A percentile compares a stretch with the other conserved stretches of the same genome.
phyloP scores from a whole-genome alignment of 2,113 vertebrate species.

The Saguinus midas region DNA sequence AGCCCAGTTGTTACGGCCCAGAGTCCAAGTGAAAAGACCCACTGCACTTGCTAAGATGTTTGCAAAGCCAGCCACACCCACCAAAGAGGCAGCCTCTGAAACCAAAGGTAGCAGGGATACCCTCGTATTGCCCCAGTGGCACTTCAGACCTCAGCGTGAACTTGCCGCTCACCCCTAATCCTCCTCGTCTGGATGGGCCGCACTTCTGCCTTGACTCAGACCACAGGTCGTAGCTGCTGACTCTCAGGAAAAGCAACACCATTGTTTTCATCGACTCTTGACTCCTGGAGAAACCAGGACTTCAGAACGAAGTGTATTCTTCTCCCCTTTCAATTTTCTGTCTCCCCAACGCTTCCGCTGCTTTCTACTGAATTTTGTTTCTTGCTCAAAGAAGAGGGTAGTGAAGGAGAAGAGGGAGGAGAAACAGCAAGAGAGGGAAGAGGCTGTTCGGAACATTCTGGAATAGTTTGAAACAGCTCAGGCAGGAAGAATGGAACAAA shows the following conservation, averaged over 20 bases:
- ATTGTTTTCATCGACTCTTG: background rate
- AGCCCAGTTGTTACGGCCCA: constrained; percentile 81
- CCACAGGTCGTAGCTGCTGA: background rate
- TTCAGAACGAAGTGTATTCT: background rate
- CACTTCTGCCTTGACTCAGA: background rate
- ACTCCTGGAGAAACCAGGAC: background rate
- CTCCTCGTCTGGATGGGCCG: accelerated
- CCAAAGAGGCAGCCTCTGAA: background rate
- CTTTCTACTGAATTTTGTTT: background rate
- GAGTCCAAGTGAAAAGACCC: constrained; percentile 77
- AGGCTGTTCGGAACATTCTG: background rate
- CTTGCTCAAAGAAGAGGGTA: background rate
- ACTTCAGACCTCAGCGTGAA: background rate
- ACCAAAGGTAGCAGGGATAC: background rate
- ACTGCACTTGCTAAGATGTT: constrained; percentile 84
- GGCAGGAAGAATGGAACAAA: background rate
- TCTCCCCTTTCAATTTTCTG: background rate
- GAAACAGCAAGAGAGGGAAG: background rate
- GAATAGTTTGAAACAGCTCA: background rate
- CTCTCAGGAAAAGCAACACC: background rate
- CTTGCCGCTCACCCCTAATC: background rate
- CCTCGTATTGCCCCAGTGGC: background rate
- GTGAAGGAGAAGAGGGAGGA: background rate
- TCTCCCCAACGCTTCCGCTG: background rate
- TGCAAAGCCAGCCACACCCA: accelerated